Percentiles rank a stretch among this genome's conserved stretches.
Evolutionary conservation across 1,140 invertebrate genomes (phyloP).

Genomic region (Bombus vancouverensis): DNA sequence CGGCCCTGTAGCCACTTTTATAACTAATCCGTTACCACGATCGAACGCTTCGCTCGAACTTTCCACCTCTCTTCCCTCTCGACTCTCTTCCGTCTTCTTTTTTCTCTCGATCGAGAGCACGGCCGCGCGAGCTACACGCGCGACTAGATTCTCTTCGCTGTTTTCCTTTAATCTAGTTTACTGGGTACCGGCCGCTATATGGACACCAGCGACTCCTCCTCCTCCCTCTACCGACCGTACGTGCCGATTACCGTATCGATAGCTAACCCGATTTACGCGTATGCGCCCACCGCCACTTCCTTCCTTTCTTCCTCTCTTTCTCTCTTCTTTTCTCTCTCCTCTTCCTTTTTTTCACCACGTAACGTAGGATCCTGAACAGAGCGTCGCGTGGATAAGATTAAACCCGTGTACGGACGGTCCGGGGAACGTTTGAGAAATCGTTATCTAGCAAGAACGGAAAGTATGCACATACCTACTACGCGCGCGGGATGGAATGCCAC

Average conservation of each 20-base stretch:
- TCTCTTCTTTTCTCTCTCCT: neutral
- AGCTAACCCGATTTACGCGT: constrained; percentile 35
- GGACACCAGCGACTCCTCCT: neutral
- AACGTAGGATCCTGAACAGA: neutral
- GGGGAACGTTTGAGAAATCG: neutral
- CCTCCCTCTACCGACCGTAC: neutral
- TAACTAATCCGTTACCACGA: constrained; percentile 77
- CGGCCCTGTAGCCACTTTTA: constrained; percentile 67
- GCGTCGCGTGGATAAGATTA: constrained; percentile 2
- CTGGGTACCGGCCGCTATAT: constrained; percentile 24
- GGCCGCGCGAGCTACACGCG: constrained; percentile 1
- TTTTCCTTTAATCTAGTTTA: constrained; percentile 65
- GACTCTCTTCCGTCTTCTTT: neutral
- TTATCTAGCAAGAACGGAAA: constrained; percentile 9
- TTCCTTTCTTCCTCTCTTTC: neutral
- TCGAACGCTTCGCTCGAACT: constrained; percentile 60
- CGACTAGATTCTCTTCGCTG: constrained; percentile 31
- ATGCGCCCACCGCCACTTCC: neutral
- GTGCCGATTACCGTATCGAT: constrained; percentile 40
- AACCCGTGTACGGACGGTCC: neutral
- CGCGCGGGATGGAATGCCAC: neutral
- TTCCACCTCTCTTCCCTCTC: constrained; percentile 27
- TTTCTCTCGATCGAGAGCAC: neutral
- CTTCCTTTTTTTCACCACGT: neutral
- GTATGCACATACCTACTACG: too few relatives aligned